Evolutionary conservation across 2,888 invertebrate genomes (phyloP), one percentile per base, ranked within the genome.

Genomic region (Nomada ruficornis): DNA sequence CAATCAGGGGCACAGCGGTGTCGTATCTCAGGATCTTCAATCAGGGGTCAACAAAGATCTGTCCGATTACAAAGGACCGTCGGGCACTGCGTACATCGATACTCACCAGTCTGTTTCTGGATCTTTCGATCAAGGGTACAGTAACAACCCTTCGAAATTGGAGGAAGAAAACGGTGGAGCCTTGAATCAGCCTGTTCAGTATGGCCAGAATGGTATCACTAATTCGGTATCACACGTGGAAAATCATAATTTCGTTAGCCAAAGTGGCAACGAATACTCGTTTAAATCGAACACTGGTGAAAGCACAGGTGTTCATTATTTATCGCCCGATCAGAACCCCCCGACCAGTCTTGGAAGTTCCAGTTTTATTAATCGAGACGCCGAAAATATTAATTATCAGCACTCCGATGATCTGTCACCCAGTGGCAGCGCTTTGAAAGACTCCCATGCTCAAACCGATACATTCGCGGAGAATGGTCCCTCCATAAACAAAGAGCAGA

Each of bases 401-500:
- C 55, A 85, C 23, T 23, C 74, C 0, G 72, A 72, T 1, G 80
- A 87, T 47, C 29, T 78, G 23, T 77, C 82, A 1, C 63, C 77
- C 0, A 83, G 77, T 36, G 55, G 76, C 15, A 82, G 85, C 15
- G 50, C 72, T 0, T 47, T 72, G 7, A 57, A 79, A n/a, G 44
- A 78, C 57, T 84, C 86, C 63, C 82, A 54, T 2, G 57, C 44
- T 7, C 59, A 67, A 7, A 11, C 57, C 11, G 62, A 62, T 7
- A 9, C 63, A 0, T 29, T 71, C 0, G 2, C 13, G 2, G 55
- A 2, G 11, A 59, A 15, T 23, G 11, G 20, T 11, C 47, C 55
- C n/a, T 13, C 68, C 1, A 18, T 9, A 13, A 65, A 64, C 13
- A 96, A 97, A 86, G 96, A 97, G 92, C 96, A 97, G 13, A 95